These are phyloP conservation scores for Pagrus major DNA, from an alignment of 2,113 vertebrate genomes.

Conservation along the genomic window DNA sequence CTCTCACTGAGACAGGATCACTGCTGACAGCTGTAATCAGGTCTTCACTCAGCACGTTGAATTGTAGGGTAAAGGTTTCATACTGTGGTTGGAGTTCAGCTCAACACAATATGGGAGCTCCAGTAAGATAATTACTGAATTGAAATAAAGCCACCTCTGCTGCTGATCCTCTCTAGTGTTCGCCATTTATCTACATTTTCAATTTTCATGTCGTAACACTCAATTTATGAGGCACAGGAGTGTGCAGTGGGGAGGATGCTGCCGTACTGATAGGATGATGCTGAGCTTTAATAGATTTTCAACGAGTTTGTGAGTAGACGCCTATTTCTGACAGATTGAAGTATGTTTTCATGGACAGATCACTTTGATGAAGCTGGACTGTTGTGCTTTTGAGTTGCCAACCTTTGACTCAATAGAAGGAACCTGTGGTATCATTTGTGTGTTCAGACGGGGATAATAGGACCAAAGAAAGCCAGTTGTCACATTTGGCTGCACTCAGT, in stretches of 20 bases:
- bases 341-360: not conserved
- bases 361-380: not conserved
- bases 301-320: not conserved
- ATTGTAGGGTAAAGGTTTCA: not conserved
- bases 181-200: not conserved
- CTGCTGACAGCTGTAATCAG: conserved; percentile 16
- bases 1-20: not conserved
- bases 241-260: too few relatives aligned
- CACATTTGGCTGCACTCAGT: not conserved
- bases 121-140: conserved; percentile 6
- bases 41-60: not conserved
- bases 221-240: not conserved
- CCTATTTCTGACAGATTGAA: not conserved
- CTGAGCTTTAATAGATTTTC: not conserved
- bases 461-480: not conserved
- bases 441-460: not conserved
- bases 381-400: not conserved
- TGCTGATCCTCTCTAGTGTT: not conserved
- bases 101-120: not conserved
- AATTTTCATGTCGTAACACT: not conserved
- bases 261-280: not conserved
- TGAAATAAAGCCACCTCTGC: too few relatives aligned
- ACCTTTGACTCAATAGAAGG: not conserved
- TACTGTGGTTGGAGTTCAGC: not conserved
- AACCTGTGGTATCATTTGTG: not conserved